Base-by-base conservation (phyloP, 2,797 vertebrate genomes). In the Rhabdophis nuchalis region DNA sequence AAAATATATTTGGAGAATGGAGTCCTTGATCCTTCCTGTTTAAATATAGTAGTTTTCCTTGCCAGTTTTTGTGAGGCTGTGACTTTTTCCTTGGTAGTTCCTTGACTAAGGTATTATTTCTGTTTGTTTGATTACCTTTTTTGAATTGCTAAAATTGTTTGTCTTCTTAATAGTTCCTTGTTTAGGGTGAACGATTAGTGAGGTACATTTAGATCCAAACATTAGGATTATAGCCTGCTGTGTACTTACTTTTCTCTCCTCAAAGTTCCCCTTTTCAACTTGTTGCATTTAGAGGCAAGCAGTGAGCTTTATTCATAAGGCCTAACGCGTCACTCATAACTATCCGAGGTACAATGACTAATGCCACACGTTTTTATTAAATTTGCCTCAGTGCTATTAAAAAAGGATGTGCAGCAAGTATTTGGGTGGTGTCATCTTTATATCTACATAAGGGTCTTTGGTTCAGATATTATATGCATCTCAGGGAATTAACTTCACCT, bases 271-370 rank as follows among this genome's bases (percentile, higher is more conserved):
- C 54, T 58, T 86, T 86, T 11, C 18, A 25, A 36, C 50, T 64
- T 86, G 23, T 25, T 56, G 36, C n/a, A 50, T 20, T 89, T 54
- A 25, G 32, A 72, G 52, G 25, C 18, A 46, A 92, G 61, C 20
- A 54, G 16, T 27, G 23, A 89, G 32, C 58, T 86, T 89, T 89
- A 89, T 60, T 86, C 88, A 89, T 53, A 54, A 61, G 12, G 7
- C 52, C 89, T 56, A 89, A 92, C 86, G 56, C 61, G 52, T 90
- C 85, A 87, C 87, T 90, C 89, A 87, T 90, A 92, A 90, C 64
- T 61, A 56, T 86, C 87, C 56, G 20, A 92, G 88, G 53, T 92
- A 50, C 27, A n/a, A 27, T 77, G 89, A 77, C 29, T 90, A 64
- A 87, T 92, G 61, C 36, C 89, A 87, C 87, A 64, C 58, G 23